phyloP scores from a whole-genome alignment of 2,888 invertebrate species.

The Eupithecia abbreviata region DNA sequence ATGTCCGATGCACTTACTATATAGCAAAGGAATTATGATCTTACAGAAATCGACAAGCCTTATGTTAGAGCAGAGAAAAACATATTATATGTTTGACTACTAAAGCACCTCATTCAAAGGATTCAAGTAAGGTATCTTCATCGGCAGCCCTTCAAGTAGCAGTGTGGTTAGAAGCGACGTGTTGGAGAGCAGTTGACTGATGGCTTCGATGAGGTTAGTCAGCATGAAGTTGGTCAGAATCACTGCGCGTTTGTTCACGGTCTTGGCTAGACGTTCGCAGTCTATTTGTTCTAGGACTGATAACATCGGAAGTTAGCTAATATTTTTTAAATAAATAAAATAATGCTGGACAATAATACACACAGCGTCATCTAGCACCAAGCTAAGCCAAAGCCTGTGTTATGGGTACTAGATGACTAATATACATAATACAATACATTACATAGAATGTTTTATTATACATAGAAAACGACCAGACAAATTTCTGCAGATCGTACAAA shows the following conservation, averaged over 20 bases:
- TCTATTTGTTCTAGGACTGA: slow-evolving; percentile 81
- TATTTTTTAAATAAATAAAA: not conserved
- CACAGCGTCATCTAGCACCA: no score
- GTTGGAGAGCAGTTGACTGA: slow-evolving; percentile 85
- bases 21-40: not conserved
- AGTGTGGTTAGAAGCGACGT: slow-evolving; percentile 85
- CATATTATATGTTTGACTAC: not conserved
- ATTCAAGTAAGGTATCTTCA: slow-evolving; percentile 86
- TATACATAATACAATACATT: no score
- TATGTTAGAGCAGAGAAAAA: not conserved
- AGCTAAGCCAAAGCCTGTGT: no score
- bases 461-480: no score
- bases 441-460: no score
- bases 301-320: not conserved
- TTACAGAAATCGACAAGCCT: not conserved
- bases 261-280: slow-evolving; percentile 84
- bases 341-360: no score
- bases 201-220: slow-evolving; percentile 86
- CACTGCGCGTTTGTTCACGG: slow-evolving; percentile 85
- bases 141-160: slow-evolving; percentile 88
- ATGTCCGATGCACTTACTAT: not conserved
- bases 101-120: slow-evolving; percentile 80
- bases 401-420: no score
- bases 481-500: no score
- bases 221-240: slow-evolving; percentile 89